Evolutionary conservation across 2,888 invertebrate species (phyloP).

Genomic region (Sympetrum striolatum): DNA sequence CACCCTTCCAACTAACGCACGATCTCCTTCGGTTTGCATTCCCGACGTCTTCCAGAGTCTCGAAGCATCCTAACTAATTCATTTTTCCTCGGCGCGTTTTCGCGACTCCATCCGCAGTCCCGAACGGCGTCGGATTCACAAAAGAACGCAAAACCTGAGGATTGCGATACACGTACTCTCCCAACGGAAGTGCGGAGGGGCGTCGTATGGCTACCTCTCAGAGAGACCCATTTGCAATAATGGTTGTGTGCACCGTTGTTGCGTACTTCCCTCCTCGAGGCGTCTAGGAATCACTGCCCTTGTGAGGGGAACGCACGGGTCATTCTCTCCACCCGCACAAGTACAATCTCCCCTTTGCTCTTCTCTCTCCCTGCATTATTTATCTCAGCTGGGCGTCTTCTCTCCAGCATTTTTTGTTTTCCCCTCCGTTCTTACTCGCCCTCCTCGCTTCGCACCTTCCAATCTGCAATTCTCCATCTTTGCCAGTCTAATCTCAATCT

Average conservation of each 20-base stretch:
- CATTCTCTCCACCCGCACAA: background rate
- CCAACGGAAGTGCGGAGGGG: background rate
- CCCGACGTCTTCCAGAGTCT: too few relatives aligned
- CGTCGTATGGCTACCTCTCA: background rate
- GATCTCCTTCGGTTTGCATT: too few relatives aligned
- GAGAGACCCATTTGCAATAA: background rate
- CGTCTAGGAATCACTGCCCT: background rate
- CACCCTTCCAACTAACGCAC: too few relatives aligned
- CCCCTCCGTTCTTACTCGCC: background rate
- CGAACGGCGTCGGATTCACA: too few relatives aligned
- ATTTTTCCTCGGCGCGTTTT: too few relatives aligned
- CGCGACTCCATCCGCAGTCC: too few relatives aligned
- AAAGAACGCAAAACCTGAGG: too few relatives aligned
- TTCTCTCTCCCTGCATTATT: constrained; percentile 12
- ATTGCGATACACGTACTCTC: background rate
- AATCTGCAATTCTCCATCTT: background rate
- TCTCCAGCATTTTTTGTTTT: background rate
- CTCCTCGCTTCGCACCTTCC: background rate
- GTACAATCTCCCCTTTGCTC: background rate
- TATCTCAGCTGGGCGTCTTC: constrained; percentile 7
- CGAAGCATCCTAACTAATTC: too few relatives aligned
- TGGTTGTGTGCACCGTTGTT: background rate
- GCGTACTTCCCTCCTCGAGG: background rate
- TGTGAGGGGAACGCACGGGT: background rate
- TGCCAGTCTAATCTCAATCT: background rate